These are phyloP conservation scores for Forbesichthys agassizii DNA, from an alignment of 2,113 vertebrate species.

Conservation along the genomic window DNA sequence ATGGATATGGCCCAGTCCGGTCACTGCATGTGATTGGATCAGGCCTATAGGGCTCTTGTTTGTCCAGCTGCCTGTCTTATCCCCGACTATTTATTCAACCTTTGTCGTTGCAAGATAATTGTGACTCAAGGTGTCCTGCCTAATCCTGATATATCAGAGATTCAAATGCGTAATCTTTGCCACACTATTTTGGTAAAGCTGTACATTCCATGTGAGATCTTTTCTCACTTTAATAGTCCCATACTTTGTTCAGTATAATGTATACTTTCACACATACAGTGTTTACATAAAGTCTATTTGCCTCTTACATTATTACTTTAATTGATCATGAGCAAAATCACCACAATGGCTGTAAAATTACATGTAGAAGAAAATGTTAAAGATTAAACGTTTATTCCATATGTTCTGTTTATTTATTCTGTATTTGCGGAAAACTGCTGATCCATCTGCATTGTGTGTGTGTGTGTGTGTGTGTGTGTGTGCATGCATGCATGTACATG, in stretches of 20 bases:
- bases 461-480: constrained; percentile 1
- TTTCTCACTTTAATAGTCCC: neutral
- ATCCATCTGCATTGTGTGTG: neutral
- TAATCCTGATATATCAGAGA: constrained; percentile 13
- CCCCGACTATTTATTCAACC: constrained; percentile 27
- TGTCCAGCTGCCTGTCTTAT: constrained; percentile 31
- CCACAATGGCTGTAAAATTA: too few species aligned
- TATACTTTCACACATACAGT: too few species aligned
- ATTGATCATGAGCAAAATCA: too few species aligned
- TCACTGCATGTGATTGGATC: constrained; percentile 15
- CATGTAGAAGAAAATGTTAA: too few species aligned
- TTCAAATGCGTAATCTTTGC: neutral
- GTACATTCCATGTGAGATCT: neutral
- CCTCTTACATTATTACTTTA: neutral
- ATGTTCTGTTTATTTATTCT: neutral
- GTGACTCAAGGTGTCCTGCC: constrained; percentile 3
- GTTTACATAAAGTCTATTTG: neutral
- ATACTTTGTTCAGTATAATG: neutral
- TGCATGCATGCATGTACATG: constrained; percentile 10
- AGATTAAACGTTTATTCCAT: too few species aligned
- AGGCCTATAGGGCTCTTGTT: constrained; percentile 19
- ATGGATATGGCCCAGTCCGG: constrained; percentile 12
- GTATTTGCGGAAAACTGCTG: neutral
- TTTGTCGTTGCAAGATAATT: constrained; percentile 4
- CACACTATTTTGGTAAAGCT: constrained; percentile 3